phyloP scores from a whole-genome alignment of 2,797 vertebrate species.

The Hypotaenidia okinawae region DNA sequence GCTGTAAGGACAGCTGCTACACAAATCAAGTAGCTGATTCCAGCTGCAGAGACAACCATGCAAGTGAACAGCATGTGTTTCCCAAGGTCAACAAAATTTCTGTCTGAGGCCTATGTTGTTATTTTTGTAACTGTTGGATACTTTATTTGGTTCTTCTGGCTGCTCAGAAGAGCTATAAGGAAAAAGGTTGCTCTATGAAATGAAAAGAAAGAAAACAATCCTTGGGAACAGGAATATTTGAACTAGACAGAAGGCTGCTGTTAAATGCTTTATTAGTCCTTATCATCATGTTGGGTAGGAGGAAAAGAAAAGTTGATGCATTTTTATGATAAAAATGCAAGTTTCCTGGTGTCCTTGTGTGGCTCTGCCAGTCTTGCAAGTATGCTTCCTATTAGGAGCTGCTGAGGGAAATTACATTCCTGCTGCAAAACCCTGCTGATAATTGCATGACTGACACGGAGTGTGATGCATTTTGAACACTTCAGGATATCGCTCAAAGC shows the following conservation, averaged over 20 bases:
- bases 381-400: neutral
- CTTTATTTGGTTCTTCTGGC: slow-evolving; percentile 39
- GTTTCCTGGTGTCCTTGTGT: neutral
- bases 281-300: neutral
- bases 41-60: neutral
- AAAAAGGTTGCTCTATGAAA: slow-evolving; percentile 30
- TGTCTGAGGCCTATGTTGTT: neutral
- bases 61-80: neutral
- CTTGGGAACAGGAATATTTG: neutral
- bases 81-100: neutral
- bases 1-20: neutral
- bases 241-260: neutral
- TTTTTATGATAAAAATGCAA: neutral
- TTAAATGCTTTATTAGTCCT: neutral
- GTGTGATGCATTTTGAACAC: neutral
- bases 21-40: neutral
- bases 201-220: neutral
- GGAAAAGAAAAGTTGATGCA: neutral
- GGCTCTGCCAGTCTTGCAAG: neutral
- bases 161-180: slow-evolving; percentile 17
- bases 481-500: neutral
- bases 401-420: neutral
- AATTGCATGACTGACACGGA: neutral
- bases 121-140: neutral
- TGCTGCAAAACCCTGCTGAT: neutral